Conservation (phyloP, 2,888 invertebrate genomes). For the Ypsolopha sequella region DNA sequence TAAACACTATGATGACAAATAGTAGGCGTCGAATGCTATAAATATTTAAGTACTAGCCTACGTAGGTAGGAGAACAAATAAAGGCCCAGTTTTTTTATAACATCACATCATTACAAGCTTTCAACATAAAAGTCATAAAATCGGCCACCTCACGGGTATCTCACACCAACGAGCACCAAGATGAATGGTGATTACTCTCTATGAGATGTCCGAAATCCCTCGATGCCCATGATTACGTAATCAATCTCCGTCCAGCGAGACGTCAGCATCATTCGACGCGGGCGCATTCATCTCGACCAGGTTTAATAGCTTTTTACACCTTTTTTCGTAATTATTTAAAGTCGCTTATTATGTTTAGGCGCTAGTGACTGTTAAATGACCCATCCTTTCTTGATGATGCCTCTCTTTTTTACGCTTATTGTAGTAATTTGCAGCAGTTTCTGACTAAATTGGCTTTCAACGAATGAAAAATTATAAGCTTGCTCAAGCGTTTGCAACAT, state of each 20-base stretch:
- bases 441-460: slow-evolving; percentile 28
- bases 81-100: no score
- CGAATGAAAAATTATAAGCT: slow-evolving; percentile 14
- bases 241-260: slow-evolving; percentile 58
- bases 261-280: slow-evolving; percentile 52
- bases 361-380: slow-evolving; percentile 58
- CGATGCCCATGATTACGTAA: slow-evolving; percentile 63
- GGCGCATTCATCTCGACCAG: slow-evolving; percentile 41
- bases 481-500: neutral
- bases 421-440: slow-evolving; percentile 24
- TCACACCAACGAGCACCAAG: slow-evolving; percentile 56
- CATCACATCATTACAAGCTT: no score
- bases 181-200: slow-evolving; percentile 61
- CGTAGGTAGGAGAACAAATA: no score
- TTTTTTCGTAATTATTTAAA: slow-evolving; percentile 61
- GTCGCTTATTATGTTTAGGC: slow-evolving; percentile 55
- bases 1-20: no score
- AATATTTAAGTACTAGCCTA: no score
- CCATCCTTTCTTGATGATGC: slow-evolving; percentile 42
- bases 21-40: no score
- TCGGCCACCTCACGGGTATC: slow-evolving; percentile 25
- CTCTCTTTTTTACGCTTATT: slow-evolving; percentile 23
- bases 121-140: slow-evolving; percentile 13
- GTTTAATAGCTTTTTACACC: slow-evolving; percentile 54
- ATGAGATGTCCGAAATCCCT: slow-evolving; percentile 58